These are phyloP conservation scores for Cynocephalus volans DNA, from an alignment of 2,113 vertebrate genomes.

Conservation along the genomic window DNA sequence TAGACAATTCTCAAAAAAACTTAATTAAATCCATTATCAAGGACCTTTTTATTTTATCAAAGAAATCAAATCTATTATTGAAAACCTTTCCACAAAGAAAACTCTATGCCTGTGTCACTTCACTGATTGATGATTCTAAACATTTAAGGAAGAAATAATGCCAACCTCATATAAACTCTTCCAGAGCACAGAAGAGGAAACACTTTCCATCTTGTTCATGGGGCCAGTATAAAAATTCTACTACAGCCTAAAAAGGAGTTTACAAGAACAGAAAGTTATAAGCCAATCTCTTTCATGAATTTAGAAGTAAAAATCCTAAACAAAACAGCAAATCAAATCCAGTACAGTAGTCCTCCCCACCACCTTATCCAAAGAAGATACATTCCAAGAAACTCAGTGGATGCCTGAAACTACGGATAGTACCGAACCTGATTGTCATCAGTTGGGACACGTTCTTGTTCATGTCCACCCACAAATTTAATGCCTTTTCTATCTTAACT, in stretches of 20 bases:
- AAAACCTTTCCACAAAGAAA: neutral
- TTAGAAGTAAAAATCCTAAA: conserved; percentile 42
- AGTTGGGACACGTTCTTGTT: too few relatives aligned
- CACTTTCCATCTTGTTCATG: neutral
- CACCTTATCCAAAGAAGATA: too few relatives aligned
- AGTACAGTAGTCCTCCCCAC: neutral
- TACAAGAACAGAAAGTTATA: conserved; percentile 21
- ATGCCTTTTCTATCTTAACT: too few relatives aligned
- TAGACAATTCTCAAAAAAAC: neutral
- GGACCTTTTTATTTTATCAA: neutral
- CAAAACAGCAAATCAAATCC: neutral
- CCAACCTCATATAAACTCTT: neutral
- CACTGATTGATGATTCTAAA: conserved; percentile 37
- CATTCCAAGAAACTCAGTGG: too few relatives aligned
- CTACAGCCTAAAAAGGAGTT: conserved; percentile 15
- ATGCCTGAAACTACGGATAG: too few relatives aligned
- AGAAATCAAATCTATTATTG: neutral
- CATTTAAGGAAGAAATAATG: conserved; percentile 19
- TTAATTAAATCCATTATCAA: neutral
- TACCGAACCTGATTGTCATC: too few relatives aligned
- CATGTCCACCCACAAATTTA: too few relatives aligned
- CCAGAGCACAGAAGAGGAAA: neutral
- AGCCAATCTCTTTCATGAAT: neutral
- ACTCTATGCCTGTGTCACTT: neutral
- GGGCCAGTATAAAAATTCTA: neutral